These are phyloP conservation scores for Episyrphus balteatus DNA, from an alignment of 1,140 invertebrate genomes.

Conservation along the genomic window DNA sequence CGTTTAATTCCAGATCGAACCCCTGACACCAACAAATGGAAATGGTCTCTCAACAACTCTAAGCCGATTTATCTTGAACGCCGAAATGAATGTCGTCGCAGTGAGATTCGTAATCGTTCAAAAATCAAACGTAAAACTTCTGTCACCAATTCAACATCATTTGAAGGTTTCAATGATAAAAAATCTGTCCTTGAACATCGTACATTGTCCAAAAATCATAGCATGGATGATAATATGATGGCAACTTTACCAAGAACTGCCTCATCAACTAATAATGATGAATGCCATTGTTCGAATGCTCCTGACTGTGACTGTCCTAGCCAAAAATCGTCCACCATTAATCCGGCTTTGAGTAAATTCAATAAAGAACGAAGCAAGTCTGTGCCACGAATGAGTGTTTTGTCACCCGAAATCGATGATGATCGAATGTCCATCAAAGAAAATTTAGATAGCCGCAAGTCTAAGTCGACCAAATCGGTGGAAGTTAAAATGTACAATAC, in stretches of 20 bases:
- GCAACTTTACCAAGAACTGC: constrained; percentile 13
- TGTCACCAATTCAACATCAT: constrained; percentile 26
- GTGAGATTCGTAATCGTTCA: constrained; percentile 44
- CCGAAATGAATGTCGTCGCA: constrained; percentile 39
- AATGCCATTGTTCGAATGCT: constrained; percentile 14
- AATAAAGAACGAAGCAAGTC: constrained; percentile 33
- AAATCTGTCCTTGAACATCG: constrained; percentile 3
- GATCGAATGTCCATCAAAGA: constrained; percentile 19
- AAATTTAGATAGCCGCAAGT: constrained; percentile 24
- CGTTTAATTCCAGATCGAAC: constrained; percentile 22
- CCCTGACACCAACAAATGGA: constrained; percentile 34
- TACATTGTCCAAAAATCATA: constrained; percentile 13
- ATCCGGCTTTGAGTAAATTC: not conserved
- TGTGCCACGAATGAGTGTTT: constrained; percentile 24
- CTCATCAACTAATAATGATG: constrained; percentile 9
- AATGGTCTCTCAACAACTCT: constrained; percentile 48
- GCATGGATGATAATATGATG: constrained; percentile 23
- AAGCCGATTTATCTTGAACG: constrained; percentile 85
- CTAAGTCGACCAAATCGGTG: constrained; percentile 27
- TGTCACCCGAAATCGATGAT: constrained; percentile 16
- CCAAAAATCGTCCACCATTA: not conserved
- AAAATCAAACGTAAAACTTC: constrained; percentile 41
- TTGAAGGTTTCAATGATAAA: constrained; percentile 30
- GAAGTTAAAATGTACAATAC: constrained; percentile 50
- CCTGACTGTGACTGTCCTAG: not conserved